phyloP scores from a whole-genome alignment of 35 echinoderm and acorn worm species.

The Strongylocentrotus purpuratus region DNA sequence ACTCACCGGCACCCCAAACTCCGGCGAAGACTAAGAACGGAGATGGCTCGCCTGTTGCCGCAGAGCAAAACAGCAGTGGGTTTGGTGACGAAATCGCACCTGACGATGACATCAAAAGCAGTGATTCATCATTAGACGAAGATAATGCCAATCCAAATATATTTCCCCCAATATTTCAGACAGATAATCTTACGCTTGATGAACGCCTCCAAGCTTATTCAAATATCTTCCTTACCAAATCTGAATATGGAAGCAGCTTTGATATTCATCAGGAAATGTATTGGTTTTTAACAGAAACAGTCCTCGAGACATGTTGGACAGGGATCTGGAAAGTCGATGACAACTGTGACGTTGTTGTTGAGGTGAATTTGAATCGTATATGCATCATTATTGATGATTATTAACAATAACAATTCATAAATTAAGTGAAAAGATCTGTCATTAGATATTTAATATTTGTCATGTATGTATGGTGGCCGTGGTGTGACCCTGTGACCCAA shows the following conservation, averaged over 20 bases:
- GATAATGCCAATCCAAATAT: conserved; percentile 14
- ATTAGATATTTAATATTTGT: no score
- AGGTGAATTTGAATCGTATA: neutral
- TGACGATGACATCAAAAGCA: neutral
- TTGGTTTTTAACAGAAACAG: conserved; percentile 53
- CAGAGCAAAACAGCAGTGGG: conserved; percentile 30
- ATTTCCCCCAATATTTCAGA: conserved; percentile 66
- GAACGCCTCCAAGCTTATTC: conserved; percentile 66
- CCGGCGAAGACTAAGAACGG: neutral
- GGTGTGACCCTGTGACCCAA: no score
- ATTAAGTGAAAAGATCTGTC: no score
- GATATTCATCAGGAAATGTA: conserved; percentile 13
- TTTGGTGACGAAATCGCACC: neutral
- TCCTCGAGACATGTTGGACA: conserved; percentile 40
- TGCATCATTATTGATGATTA: no score
- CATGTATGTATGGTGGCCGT: no score
- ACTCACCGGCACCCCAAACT: neutral
- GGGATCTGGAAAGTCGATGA: conserved; percentile 57
- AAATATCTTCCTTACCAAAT: conserved; percentile 39
- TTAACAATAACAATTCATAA: no score
- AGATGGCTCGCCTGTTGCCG: neutral
- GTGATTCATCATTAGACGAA: neutral
- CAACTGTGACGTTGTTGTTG: conserved; percentile 29
- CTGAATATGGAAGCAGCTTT: conserved; percentile 41
- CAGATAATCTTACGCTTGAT: conserved; percentile 60